Base-by-base conservation (phyloP, 2,888 invertebrate species). In the Caenorhabditis angaria region DNA sequence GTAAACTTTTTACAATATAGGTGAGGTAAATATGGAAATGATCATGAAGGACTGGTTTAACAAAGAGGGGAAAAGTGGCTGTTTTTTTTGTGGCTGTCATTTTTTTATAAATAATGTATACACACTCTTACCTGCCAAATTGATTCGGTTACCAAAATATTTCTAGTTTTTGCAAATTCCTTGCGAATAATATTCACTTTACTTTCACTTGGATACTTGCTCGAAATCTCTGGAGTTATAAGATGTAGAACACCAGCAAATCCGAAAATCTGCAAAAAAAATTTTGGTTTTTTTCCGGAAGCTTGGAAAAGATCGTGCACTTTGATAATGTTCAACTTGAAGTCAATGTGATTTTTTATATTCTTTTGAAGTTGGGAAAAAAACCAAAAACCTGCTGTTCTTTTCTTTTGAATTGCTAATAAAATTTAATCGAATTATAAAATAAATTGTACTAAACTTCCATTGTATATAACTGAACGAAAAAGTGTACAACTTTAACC, bases 71-170 rank as follows among this genome's bases (percentile, higher is more conserved):
- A 41, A 18, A 18, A 41, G 6, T 41, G 14, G 10, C 8, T 41
- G 41, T 41, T 41, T 41, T 41, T 41, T 41, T 41, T 41, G n/a
- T n/a, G n/a, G n/a, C n/a, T n/a, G n/a, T n/a, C n/a, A 41, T 41
- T 18, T 41, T 41, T 12, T 18, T 12, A 41, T 41, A 18, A 18
- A 41, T 18, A 12, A 41, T 12, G 12, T 12, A 32, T 12, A 32
- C n/a, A 48, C 50, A 20, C 50, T 24, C 50, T 47, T 59, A 64
- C 64, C 76, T 69, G 66, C 65, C 58, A 53, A 32, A 65, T 57
- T 41, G 75, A 71, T 55, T 81, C 81, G 20, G 81, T 81, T 22
- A 81, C 69, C 29, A 81, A 70, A 57, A 81, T 81, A 61, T 79
- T 81, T 32, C 81, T 70, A 14, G 79, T 79, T 25, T 79, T 69